A percentile compares a stretch with the other conserved stretches of the same genome.
phyloP scores from a whole-genome alignment of 2,113 vertebrate species.

The Alligator mississippiensis region DNA sequence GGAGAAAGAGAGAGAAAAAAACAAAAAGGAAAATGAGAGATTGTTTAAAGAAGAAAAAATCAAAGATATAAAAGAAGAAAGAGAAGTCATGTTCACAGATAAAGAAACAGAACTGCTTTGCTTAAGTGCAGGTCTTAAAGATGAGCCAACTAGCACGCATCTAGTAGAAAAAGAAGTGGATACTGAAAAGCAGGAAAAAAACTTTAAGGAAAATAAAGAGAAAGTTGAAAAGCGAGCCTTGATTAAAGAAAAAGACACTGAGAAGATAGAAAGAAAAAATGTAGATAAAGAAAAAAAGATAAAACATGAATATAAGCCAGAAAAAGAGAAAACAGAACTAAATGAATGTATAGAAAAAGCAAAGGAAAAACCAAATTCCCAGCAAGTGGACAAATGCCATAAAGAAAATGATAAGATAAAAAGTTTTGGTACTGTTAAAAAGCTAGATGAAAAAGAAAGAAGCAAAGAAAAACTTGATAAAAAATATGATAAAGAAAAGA shows the following conservation, averaged over 20 bases:
- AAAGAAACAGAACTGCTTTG: conserved; percentile 80
- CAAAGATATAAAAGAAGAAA: conserved; percentile 84
- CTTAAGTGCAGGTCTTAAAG: conserved; percentile 59
- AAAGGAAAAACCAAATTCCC: conserved; percentile 83
- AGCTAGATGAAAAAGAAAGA: conserved; percentile 90
- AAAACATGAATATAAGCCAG: conserved; percentile 86
- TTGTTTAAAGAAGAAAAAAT: conserved; percentile 86
- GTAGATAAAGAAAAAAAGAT: conserved; percentile 92
- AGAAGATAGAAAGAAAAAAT: conserved; percentile 89
- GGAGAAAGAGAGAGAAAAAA: conserved; percentile 90
- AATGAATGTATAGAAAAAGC: conserved; percentile 85
- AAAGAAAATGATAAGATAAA: conserved; percentile 92
- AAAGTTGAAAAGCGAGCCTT: conserved; percentile 87
- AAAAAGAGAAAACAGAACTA: conserved; percentile 87
- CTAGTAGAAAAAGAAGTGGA: conserved; percentile 81
- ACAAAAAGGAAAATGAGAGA: conserved; percentile 89
- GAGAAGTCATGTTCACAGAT: conserved; percentile 80
- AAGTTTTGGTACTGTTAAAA: conserved; percentile 80
- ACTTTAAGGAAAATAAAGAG: conserved; percentile 82
- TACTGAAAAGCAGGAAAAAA: conserved; percentile 87
- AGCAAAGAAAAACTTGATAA: conserved; percentile 91
- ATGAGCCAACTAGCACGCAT: conserved; percentile 55
- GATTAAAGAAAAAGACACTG: conserved; percentile 88
- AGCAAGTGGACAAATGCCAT: conserved; percentile 86
- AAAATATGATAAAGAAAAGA: conserved; percentile 88